Conservation (phyloP, 2,888 invertebrate species). For the Campoletis raptor region DNA sequence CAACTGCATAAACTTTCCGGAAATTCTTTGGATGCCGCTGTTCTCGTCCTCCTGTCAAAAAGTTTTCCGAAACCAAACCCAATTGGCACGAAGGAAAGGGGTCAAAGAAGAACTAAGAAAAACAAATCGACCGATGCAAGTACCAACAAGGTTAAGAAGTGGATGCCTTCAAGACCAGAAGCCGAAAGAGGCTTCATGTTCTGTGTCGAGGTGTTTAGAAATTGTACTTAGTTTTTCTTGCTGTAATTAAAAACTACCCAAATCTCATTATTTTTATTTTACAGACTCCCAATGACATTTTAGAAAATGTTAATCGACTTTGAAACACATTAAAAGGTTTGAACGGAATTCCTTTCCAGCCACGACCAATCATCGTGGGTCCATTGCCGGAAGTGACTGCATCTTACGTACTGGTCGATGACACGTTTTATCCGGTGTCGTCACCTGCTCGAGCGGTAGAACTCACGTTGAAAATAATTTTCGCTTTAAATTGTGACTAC, state of each 20-base stretch:
- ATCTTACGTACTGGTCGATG: constrained; percentile 43
- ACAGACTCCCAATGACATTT: constrained; percentile 20
- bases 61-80: not conserved
- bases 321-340: constrained; percentile 6
- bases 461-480: constrained; percentile 32
- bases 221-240: constrained; percentile 5
- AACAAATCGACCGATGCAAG: not conserved
- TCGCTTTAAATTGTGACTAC: constrained; percentile 41
- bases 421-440: constrained; percentile 32
- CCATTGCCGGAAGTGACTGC: constrained; percentile 28
- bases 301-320: not conserved
- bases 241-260: constrained; percentile 3
- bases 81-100: constrained; percentile 1
- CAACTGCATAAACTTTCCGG: no score
- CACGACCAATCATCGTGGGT: constrained; percentile 38
- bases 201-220: constrained; percentile 20
- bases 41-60: constrained; percentile 9
- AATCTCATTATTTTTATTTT: constrained; percentile 3
- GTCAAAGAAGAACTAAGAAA: not conserved
- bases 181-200: constrained; percentile 19
- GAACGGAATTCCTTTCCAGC: constrained; percentile 29
- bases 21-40: no score
- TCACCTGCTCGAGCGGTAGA: constrained; percentile 39
- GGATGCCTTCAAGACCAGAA: constrained; percentile 9
- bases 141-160: not conserved